These are phyloP conservation scores for Drosophila parvula DNA, from an alignment of 1,140 invertebrate species.

Conservation along the genomic window DNA sequence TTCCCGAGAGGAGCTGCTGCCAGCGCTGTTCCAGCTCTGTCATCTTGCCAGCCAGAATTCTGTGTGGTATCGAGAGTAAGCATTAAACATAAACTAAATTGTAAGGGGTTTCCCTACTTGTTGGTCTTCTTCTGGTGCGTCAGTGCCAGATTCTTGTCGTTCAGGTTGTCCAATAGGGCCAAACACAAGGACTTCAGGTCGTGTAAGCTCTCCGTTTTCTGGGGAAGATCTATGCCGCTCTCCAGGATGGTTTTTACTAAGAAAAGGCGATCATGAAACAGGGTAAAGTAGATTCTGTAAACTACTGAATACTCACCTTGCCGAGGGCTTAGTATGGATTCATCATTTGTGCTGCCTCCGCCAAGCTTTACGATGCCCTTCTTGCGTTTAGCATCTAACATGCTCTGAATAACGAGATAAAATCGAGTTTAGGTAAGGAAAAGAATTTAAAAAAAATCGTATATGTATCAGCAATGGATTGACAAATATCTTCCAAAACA, in stretches of 20 bases:
- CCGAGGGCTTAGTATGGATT: constrained; percentile 86
- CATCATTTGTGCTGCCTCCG: constrained; percentile 72
- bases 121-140: constrained; percentile 94
- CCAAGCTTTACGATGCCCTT: constrained; percentile 87
- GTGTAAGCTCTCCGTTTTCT: constrained; percentile 88
- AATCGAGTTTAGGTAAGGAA: background rate
- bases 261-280: background rate
- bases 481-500: too few relatives aligned
- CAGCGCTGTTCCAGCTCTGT: constrained; percentile 86
- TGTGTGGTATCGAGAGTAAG: constrained; percentile 46
- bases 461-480: too few relatives aligned
- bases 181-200: constrained; percentile 91
- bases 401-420: constrained; percentile 84
- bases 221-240: constrained; percentile 87
- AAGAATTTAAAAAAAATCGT: background rate
- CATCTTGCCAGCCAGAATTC: constrained; percentile 86
- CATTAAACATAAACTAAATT: background rate
- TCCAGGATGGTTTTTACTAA: constrained; percentile 88
- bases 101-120: constrained; percentile 84
- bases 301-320: constrained; percentile 84
- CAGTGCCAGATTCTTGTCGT: constrained; percentile 92
- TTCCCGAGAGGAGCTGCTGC: constrained; percentile 71
- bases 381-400: constrained; percentile 86
- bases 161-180: constrained; percentile 91
- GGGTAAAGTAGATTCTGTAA: too few relatives aligned